Base-by-base conservation (phyloP, 2,113 vertebrate genomes). In the Micromys minutus region DNA sequence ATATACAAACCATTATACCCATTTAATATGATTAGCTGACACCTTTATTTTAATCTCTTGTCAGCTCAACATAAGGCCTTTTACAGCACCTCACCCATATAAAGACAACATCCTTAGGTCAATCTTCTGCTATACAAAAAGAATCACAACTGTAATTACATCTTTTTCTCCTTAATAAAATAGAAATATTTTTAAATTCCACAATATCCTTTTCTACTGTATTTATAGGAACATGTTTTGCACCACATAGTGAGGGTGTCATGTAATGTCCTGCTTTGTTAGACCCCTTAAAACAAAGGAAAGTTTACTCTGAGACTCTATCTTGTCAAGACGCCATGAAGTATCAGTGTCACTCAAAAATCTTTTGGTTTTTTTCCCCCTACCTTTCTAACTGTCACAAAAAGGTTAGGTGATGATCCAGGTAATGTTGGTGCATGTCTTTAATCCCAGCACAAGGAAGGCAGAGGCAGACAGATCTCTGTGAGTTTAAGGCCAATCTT, bases 81-180 rank as follows among this genome's bases (percentile, higher is more conserved):
- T 83, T 72, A 45, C 3, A 34, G 34, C n/a, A 29, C 34, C 47
- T 19, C 29, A 21, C 31, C 72, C 52, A 4, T n/a, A 10, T 42
- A 65, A 50, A n/a, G 39, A 65, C 9, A 45, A 24, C 31, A 7
- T 55, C 42, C 31, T 77, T 65, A 50, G 31, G 39, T 39, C 69
- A 42, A 16, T 80, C 45, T 13, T 89, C 57, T 50, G 55, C 86
- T 95, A 72, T 57, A 72, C 2, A 63, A 84, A 91, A 87, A 34
- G 42, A 87, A 47, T 74, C 71, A 72, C 24, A 72, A 24, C 17
- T 95, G 88, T 84, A 84, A 86, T 95, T 83, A 71, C 45, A 86
- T 29, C 26, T 65, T 90, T 83, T 95, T 93, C 92, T 72, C 61
- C 61, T 80, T 59, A 75, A 87, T 36, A 94, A 96, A 94, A 65